Base-by-base conservation (phyloP, 2,797 vertebrate species). In the Chelidonichthys spinosus region DNA sequence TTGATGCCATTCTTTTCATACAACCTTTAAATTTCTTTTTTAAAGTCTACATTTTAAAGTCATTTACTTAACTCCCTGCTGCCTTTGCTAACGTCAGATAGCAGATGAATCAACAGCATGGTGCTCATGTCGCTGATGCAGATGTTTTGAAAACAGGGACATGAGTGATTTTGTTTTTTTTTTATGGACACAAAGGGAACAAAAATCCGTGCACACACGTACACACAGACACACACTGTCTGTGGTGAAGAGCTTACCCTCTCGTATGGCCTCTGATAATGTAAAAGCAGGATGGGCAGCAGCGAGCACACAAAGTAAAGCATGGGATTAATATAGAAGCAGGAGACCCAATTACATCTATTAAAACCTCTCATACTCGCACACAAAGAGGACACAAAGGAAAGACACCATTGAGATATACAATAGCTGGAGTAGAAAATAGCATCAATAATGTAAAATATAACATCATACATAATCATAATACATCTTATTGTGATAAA, bases 241-340 rank as follows among this genome's bases (percentile, higher is more conserved):
- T 69, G 82, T 39, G 72, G 25, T 63, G 76, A 50, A 72, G 58
- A 82, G 73, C 60, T 80, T 65, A 75, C 32, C 78, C 72, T 81
- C 33, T 25, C 2, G 25, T n/a, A 18, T 7, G 65, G 69, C 40
- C 65, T 69, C 42, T 61, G 75, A 63, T 68, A 56, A 58, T 13
- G 58, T 78, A 61, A 71, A 65, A 67, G 66, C 76, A 77, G 64
- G 40, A 72, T 49, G 63, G 61, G 72, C 4, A 42, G 76, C 59
- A 50, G 56, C 25, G 70, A 77, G 74, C 56, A 53, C 71, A 66
- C 52, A 36, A n/a, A 72, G 80, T 46, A 78, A 81, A 83, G 78
- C 37, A 74, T 10, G 52, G 61, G 74, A 78, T 87, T 85, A 64
- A 84, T 83, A 73, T 63, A 81, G 70, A 71, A 73, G 77, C 83